Conservation (phyloP, 2,113 vertebrate species). For the Rissa tridactyla region DNA sequence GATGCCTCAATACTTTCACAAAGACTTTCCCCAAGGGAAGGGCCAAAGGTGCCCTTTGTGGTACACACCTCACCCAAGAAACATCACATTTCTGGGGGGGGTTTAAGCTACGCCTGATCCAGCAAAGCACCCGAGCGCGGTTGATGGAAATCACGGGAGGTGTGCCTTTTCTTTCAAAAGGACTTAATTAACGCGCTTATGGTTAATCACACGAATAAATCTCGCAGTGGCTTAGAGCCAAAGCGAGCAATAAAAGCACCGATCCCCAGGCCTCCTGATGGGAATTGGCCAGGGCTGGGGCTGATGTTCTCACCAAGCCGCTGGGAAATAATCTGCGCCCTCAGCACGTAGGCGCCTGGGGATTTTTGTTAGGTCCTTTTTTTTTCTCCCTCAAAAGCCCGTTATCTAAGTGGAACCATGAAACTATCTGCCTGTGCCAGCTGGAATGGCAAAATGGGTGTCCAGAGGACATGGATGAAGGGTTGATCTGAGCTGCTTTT, state of each 20-base stretch:
- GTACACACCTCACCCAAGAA: not conserved
- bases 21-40: not conserved
- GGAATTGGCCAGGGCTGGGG: not conserved
- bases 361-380: not conserved
- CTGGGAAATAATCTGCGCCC: not conserved
- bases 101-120: not conserved
- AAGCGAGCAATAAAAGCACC: not conserved
- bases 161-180: constrained; percentile 10
- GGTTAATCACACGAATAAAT: constrained; percentile 1
- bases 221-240: not conserved
- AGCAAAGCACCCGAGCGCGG: not conserved
- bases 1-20: not conserved
- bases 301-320: not conserved
- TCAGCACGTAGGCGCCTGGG: not conserved
- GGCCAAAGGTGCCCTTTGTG: not conserved
- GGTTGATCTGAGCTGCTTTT: not conserved
- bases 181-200: not conserved
- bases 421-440: not conserved
- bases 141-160: not conserved
- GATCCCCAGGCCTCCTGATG: not conserved
- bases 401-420: not conserved
- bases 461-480: not conserved
- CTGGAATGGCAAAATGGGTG: not conserved
- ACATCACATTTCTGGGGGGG: not conserved
- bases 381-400: rapidly evolving